Conservation (phyloP, 2,888 invertebrate genomes). For the Ferdinandea cuprea region DNA sequence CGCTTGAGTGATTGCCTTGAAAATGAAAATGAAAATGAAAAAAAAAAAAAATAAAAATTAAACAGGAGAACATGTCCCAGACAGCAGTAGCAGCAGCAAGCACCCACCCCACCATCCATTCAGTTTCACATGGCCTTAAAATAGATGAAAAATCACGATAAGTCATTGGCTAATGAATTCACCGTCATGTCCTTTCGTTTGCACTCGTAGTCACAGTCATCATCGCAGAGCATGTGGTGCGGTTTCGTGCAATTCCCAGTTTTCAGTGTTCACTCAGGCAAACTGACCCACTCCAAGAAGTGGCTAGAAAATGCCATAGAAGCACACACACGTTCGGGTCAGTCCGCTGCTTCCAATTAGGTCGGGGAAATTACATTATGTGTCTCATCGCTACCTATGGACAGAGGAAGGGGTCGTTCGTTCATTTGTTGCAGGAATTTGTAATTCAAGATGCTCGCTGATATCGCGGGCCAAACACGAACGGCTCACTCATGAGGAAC, state of each 20-base stretch:
- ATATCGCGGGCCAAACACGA: constrained; percentile 66
- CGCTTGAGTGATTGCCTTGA: constrained; percentile 65
- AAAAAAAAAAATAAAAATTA: neutral
- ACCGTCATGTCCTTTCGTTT: constrained; percentile 51
- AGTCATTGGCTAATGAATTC: constrained; percentile 70
- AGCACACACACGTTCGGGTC: constrained; percentile 63
- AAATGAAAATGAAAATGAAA: neutral
- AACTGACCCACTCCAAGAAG: constrained; percentile 68
- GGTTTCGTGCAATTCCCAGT: neutral
- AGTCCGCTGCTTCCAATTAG: constrained; percentile 68
- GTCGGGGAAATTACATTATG: constrained; percentile 50
- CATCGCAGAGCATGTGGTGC: constrained; percentile 25
- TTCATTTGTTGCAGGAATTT: constrained; percentile 50
- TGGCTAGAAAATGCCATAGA: constrained; percentile 19
- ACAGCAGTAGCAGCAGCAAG: constrained; percentile 25
- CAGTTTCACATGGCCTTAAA: constrained; percentile 1
- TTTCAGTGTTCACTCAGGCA: constrained; percentile 36
- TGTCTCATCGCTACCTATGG: constrained; percentile 1
- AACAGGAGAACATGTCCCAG: constrained; percentile 25
- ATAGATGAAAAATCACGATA: constrained; percentile 73
- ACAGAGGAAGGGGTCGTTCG: constrained; percentile 21
- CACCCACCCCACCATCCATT: constrained; percentile 15
- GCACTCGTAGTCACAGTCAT: constrained; percentile 6
- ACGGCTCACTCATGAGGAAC: constrained; percentile 72
- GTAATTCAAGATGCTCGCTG: constrained; percentile 70